Base-by-base conservation (phyloP, 2,113 vertebrate genomes). In the Anseranas semipalmata region DNA sequence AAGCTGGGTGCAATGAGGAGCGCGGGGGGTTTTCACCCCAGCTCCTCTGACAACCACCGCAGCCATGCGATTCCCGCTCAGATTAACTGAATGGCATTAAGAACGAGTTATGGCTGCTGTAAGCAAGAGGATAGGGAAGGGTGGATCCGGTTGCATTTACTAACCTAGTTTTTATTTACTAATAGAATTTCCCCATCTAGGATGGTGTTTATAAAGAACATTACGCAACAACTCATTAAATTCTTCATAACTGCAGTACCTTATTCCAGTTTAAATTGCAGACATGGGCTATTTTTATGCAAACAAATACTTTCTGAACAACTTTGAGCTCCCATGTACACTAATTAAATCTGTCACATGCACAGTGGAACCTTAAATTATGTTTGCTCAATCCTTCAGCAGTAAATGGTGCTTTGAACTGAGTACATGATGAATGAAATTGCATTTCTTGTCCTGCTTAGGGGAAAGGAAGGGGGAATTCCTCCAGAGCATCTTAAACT, bases 241-340 rank as follows among this genome's bases (percentile, higher is more conserved):
- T 73, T 90, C 87, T 85, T 89, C 71, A 12, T 91, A 92, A 89
- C 71, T 33, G 73, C 70, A 79, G 73, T 58, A 78, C 70, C 79
- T 85, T 39, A 79, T 70, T 85, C 90, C 87, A 33, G 66, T 82
- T 91, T 62, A 91, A 93, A 94, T 58, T 95, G 94, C 96, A 96
- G 84, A 70, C 84, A 65, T 45, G 58, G 94, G 77, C 87, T 79
- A 76, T 84, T 89, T 94, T 95, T 89, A 95, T 85, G 92, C 96
- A 92, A 97, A 94, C 92, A 96, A 94, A 93, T 82, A 95, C 89
- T 96, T 95, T 53, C 86, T 79, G 89, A 87, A 89, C 75, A 95
- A 93, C 96, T 93, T 92, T 9, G n/a, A 89, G 91, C 89, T 95
- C 91, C 77, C 71, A 30, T 79, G 81, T 89, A 95, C 74, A 35